Base-by-base conservation (phyloP, 2,888 invertebrate species). In the Cataglyphis rosenhaueri region DNA sequence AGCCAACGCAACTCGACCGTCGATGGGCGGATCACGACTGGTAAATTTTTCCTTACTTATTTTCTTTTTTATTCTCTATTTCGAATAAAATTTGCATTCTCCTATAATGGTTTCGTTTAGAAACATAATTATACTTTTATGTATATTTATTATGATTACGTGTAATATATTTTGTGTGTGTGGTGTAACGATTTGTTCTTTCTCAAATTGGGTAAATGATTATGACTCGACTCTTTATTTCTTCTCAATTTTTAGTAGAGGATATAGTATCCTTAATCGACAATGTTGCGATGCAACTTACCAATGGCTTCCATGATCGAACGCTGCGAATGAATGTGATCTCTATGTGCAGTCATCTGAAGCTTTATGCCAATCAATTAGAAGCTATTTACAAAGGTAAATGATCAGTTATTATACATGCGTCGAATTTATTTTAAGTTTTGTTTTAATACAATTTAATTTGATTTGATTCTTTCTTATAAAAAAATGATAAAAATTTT, bases 251-350 rank as follows among this genome's bases (percentile, higher is more conserved):
- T 48, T 25, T 59, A 94, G 94, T 92, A 92, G 97, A 98, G 95
- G 97, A 97, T 95, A 96, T 98, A 89, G 97, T 98, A 95, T 97
- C 97, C 94, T 95, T 97, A 93, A 97, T 97, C 91, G 98, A 98
- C 95, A 97, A 96, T 94, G 97, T 98, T 89, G 97, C 97, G 82
- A 96, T 96, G 92, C 96, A 97, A 92, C 95, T 98, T 94, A 96
- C 97, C 93, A 97, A 97, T 92, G 97, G 97, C 88, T 96, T 96
- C 93, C 96, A 96, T 95, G 97, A 97, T 94, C 95, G 96, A 94
- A 96, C 95, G 87, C 95, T 97, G 90, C 96, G 97, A 92, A 96
- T 96, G 93, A 97, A 96, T 93, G 97, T 98, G 92, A 96, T 97
- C 82, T 96, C 97, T 91, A 96, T 98, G 95, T 97, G 97, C 94